phyloP scores from a whole-genome alignment of 1,140 invertebrate species.

The Drosophila santomea region DNA sequence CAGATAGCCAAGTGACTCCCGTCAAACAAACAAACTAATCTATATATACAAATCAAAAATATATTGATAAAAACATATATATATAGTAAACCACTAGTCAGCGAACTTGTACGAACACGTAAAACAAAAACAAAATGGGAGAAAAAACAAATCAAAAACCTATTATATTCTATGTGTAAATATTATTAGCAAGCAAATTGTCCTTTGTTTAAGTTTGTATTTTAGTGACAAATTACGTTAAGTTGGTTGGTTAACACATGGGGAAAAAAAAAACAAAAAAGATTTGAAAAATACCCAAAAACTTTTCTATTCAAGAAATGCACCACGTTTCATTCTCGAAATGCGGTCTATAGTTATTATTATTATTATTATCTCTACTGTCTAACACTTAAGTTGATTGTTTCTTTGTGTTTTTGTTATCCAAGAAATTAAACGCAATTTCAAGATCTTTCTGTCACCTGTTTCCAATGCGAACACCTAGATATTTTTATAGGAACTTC shows the following conservation, averaged over 20 bases:
- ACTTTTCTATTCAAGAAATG: constrained; percentile 28
- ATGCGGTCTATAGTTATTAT: constrained; percentile 39
- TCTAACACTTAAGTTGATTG: constrained; percentile 48
- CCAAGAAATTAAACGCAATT: constrained; percentile 25
- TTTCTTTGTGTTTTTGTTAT: constrained; percentile 48
- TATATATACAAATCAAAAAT: constrained; percentile 33
- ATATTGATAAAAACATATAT: constrained; percentile 27
- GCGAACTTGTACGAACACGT: constrained; percentile 38
- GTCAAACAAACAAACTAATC: constrained; percentile 29
- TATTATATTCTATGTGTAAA: constrained; percentile 54
- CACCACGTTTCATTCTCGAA: constrained; percentile 73
- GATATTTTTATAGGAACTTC: constrained; percentile 2
- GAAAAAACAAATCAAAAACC: constrained; percentile 34
- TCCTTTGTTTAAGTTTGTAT: constrained; percentile 52
- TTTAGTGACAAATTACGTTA: constrained; percentile 62
- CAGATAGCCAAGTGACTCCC: constrained; percentile 45
- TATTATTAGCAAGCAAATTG: constrained; percentile 48
- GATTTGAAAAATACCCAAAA: constrained; percentile 27
- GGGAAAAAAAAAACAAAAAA: constrained; percentile 9
- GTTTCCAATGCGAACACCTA: constrained; percentile 16
- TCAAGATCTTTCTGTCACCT: constrained; percentile 27
- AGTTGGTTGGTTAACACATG: constrained; percentile 46
- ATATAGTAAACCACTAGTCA: constrained; percentile 68
- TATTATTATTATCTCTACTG: constrained; percentile 26
- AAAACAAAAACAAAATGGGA: constrained; percentile 14